A percentile compares a stretch with the other conserved stretches of the same genome.
Conservation (phyloP, 2,113 vertebrate genomes). For the Scolopax mira region DNA sequence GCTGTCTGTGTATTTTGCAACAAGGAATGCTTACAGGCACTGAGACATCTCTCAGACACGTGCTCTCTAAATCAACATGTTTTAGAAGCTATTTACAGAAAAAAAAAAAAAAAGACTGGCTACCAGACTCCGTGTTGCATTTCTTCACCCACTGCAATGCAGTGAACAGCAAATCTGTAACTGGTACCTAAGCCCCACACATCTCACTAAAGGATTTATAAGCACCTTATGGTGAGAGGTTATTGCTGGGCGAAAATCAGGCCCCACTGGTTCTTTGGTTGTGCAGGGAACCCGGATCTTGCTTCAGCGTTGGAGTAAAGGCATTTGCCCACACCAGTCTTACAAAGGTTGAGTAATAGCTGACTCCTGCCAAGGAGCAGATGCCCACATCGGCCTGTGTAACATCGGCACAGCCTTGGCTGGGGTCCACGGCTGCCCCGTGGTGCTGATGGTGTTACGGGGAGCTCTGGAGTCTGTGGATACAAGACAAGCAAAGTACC, state of each 20-base stretch:
- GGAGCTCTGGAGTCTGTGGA: no score
- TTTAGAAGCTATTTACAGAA: not conserved
- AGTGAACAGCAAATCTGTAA: not conserved
- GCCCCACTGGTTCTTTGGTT: not conserved
- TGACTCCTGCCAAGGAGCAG: not conserved
- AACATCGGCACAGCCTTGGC: not conserved
- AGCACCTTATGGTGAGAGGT: not conserved
- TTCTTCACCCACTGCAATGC: not conserved
- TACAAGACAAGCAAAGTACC: not conserved
- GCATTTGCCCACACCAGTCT: not conserved
- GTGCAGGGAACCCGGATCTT: not conserved
- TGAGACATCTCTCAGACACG: not conserved
- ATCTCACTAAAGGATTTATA: not conserved
- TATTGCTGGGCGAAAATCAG: not conserved
- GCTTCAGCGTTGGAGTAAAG: not conserved
- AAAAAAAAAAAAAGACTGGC: not conserved
- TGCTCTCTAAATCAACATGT: not conserved
- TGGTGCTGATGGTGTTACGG: rapidly evolving
- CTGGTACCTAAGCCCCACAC: not conserved
- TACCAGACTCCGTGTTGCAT: not conserved
- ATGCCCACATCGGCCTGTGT: not conserved
- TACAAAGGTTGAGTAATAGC: not conserved
- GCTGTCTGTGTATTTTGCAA: not conserved
- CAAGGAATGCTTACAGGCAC: not conserved
- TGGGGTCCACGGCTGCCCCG: no score